Percentiles rank a stretch among this genome's conserved stretches.
phyloP scores from a whole-genome alignment of 2,113 vertebrate species.

The Pogonocichla stellata region DNA sequence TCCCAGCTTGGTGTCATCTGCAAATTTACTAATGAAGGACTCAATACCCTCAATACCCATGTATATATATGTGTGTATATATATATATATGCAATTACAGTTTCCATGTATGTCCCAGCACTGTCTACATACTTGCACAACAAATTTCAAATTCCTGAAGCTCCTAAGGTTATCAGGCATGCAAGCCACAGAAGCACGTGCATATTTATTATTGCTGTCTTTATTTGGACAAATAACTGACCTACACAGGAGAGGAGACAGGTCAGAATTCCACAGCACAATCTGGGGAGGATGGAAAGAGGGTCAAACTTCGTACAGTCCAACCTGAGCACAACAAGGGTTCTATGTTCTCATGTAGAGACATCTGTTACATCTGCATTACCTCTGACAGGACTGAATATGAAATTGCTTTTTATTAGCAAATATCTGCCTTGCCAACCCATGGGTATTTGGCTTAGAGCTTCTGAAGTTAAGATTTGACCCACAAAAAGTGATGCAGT shows the following conservation, averaged over 20 bases:
- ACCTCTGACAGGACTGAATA: too few relatives aligned
- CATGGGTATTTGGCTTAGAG: not conserved
- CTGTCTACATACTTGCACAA: not conserved
- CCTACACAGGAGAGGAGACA: not conserved
- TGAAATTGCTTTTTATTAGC: not conserved
- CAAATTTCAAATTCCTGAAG: not conserved
- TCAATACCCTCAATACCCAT: too few relatives aligned
- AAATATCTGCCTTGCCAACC: not conserved
- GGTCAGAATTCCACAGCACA: not conserved
- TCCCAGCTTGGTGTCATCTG: too few relatives aligned
- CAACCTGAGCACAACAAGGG: not conserved
- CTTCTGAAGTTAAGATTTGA: not conserved
- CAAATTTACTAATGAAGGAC: too few relatives aligned
- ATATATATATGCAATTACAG: too few relatives aligned
- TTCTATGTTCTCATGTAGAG: not conserved
- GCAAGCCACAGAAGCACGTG: not conserved
- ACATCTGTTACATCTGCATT: not conserved
- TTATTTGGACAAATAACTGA: not conserved
- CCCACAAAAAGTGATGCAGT: not conserved
- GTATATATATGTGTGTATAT: too few relatives aligned
- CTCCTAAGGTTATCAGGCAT: not conserved
- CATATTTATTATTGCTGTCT: not conserved
- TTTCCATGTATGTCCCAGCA: not conserved
- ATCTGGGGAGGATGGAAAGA: not conserved
- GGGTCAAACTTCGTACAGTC: not conserved